Percentiles rank a stretch among this genome's conserved stretches.
phyloP scores from a whole-genome alignment of 1,140 invertebrate genomes.

The Aphis gossypii region DNA sequence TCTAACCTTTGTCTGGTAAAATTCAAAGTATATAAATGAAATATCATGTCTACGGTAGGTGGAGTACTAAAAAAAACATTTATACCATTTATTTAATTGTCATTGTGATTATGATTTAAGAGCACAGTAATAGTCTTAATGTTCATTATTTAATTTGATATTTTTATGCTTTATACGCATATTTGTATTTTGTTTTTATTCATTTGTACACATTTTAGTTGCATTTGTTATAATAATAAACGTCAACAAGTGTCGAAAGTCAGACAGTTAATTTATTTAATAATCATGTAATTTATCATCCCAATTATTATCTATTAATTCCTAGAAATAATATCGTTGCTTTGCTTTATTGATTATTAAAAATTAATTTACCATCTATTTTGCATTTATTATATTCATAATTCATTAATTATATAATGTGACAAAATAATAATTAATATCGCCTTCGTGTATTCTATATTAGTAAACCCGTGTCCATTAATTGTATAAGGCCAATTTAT shows the following conservation, averaged over 20 bases:
- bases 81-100: neutral
- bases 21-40: neutral
- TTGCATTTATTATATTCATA: neutral
- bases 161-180: neutral
- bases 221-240: neutral
- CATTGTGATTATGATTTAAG: neutral
- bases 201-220: neutral
- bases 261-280: neutral
- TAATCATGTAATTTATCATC: slow-evolving; percentile 4
- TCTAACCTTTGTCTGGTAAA: neutral
- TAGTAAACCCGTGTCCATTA: neutral
- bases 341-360: neutral
- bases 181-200: neutral
- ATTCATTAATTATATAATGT: neutral
- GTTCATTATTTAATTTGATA: neutral
- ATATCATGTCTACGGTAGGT: neutral
- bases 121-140: neutral
- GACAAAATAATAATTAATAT: slow-evolving; percentile 13
- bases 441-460: neutral
- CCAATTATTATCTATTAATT: neutral
- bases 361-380: neutral
- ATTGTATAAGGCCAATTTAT: neutral
- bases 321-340: neutral
- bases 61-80: neutral
- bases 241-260: neutral